Evolutionary conservation across 2,888 invertebrate genomes (phyloP), one percentile per base, ranked within the genome.

Genomic region (Nasonovia ribisnigri): DNA sequence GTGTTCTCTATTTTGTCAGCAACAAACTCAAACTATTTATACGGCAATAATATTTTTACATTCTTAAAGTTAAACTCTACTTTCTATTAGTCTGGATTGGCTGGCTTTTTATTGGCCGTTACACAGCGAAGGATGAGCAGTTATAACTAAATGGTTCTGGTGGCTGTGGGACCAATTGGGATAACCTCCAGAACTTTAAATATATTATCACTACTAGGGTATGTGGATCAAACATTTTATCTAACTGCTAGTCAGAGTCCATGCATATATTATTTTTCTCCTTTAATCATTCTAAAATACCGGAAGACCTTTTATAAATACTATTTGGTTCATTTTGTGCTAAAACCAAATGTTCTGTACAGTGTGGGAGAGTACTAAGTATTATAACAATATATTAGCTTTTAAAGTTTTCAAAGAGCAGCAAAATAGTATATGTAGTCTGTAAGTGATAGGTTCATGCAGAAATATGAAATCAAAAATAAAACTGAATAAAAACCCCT

Each of bases 381-480:
- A 90, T 57, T 84, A 60, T 90, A 93, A 88, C n/a, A 48, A 60
- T 57, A 60, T 57, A 48, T 93, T 93, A 87, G 86, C 57, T n/a
- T 88, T 93, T 93, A 51, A 86, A 84, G 84, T 84, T 90, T 43
- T 48, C 42, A 90, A 60, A 93, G 93, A 93, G 93, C 67, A 93
- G 86, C 90, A 67, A 93, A 87, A 86, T 67, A 90, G 57, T 88
- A 92, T 77, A 91, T 88, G 77, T 93, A 93, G 67, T 51, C 93
- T 51, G 90, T 60, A 90, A 93, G 86, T 93, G 42, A 93, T 93
- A 86, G 90, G 90, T 93, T 93, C 93, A 93, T 93, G 93, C 93
- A 93, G 93, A 93, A 90, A 93, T 93, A 92, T 60, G 93, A 93
- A 90, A 93, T 93, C 60, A 93, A 93, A 93, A 90, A 93, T 93